A percentile compares a stretch with the other conserved stretches of the same genome.
These are phyloP conservation scores for Mylabris phalerata DNA, from an alignment of 1,140 invertebrate genomes.

Conservation along the genomic window DNA sequence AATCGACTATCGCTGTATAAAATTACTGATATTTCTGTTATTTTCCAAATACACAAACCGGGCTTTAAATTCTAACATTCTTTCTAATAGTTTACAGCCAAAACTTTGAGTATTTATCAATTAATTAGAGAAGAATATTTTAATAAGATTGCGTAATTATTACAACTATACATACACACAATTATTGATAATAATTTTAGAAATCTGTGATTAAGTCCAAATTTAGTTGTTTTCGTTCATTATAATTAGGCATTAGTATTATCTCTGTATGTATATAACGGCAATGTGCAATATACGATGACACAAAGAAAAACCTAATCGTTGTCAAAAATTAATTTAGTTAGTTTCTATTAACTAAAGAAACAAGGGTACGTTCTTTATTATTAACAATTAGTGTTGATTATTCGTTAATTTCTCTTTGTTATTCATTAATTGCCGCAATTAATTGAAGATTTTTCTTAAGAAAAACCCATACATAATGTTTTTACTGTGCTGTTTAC, in stretches of 20 bases:
- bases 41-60: slow-evolving; percentile 9
- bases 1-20: slow-evolving; percentile 20
- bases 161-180: not conserved
- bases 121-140: not conserved
- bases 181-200: slow-evolving; percentile 10
- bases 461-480: slow-evolving; percentile 1
- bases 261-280: slow-evolving; percentile 19
- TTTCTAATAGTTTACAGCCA: not conserved
- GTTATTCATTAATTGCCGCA: slow-evolving; percentile 5
- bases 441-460: slow-evolving; percentile 6
- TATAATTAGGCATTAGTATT: slow-evolving; percentile 28
- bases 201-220: slow-evolving; percentile 38
- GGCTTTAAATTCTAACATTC: not conserved
- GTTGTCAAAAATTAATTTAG: slow-evolving; percentile 12
- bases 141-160: not conserved
- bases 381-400: not conserved
- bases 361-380: not conserved
- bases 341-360: slow-evolving; percentile 2
- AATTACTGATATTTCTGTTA: slow-evolving; percentile 5
- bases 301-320: slow-evolving; percentile 12
- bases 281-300: slow-evolving; percentile 23
- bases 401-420: slow-evolving; percentile 9
- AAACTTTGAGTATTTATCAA: not conserved
- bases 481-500: slow-evolving; percentile 32
- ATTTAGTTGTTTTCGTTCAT: slow-evolving; percentile 12